Base-by-base conservation (phyloP, 1,140 invertebrate species). In the Trinorchestia longiramus region DNA sequence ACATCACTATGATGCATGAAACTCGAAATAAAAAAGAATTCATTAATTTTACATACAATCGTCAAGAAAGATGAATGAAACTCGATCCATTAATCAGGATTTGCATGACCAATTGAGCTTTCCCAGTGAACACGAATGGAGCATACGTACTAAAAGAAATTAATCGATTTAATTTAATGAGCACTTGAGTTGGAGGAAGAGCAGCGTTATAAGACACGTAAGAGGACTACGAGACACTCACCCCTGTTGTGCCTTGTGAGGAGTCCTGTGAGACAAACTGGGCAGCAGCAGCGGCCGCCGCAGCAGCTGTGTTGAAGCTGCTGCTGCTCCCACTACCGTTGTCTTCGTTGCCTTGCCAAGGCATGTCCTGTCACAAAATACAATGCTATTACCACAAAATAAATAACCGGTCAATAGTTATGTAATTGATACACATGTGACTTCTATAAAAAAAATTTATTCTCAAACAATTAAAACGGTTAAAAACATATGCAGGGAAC, bases 241-340 rank as follows among this genome's bases (percentile, higher is more conserved):
- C 96, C 96, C 96, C 96, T 96, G 96, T 91, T 77, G 96, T 96
- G 90, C 96, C 95, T 95, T 96, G 96, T 90, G 96, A 95, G 57
- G 95, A 91, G 45, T 96, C 95, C 44, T 96, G 95, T 41, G 95
- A 15, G 17, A 45, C 36, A 45, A 45, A 94, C 44, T 42, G 90
- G 3, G 43, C 43, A 0, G 43, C 43, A 28, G 92, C 43, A 47
- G 43, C 92, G 4, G 43, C 92, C 45, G 92, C 92, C 6, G 40
- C 43, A 77, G 62, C 62, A 77, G 62, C 62, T 19, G 62, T 77
- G 62, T 77, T 77, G 62, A 77, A 77, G 92, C 43, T 28, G 44
- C 92, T 43, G 44, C 92, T 94, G 43, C 43, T n/a, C 17, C 92
- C 44, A 94, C 92, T 45, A 44, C 92, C 92, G 40, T 47, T 47